Percentiles rank a stretch among this genome's conserved stretches.
Evolutionary conservation across 2,888 invertebrate genomes (phyloP).

Genomic region (Harpalus rufipes): DNA sequence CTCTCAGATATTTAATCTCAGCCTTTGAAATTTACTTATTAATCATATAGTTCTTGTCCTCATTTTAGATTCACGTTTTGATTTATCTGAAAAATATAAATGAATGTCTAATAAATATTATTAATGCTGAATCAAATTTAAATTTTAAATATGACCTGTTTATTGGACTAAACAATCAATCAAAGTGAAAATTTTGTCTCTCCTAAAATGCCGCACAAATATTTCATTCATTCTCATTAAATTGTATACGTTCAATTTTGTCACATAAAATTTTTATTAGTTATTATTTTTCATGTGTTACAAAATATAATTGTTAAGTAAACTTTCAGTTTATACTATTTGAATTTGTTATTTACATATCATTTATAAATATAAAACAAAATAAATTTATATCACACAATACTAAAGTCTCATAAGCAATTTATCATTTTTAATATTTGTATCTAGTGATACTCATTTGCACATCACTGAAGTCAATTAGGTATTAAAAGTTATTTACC

Average conservation of each 20-base stretch:
- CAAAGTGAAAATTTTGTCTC: slow-evolving; percentile 3
- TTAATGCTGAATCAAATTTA: background rate
- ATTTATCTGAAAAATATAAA: background rate
- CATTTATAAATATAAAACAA: too few species aligned
- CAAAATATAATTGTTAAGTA: background rate
- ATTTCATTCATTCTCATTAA: background rate
- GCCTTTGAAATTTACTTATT: background rate
- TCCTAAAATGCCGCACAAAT: background rate
- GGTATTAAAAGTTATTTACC: too few species aligned
- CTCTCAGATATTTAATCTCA: too few species aligned
- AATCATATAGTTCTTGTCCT: background rate
- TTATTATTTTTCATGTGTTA: background rate
- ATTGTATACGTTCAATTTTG: background rate
- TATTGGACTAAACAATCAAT: slow-evolving; percentile 2
- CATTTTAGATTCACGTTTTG: background rate
- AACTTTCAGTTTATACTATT: background rate
- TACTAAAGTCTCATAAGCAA: too few species aligned
- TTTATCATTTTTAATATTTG: too few species aligned
- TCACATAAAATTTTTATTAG: background rate
- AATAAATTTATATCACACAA: too few species aligned
- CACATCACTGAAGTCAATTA: too few species aligned
- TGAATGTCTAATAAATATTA: slow-evolving; percentile 3
- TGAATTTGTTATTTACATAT: background rate
- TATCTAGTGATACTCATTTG: too few species aligned
- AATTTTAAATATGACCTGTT: slow-evolving; percentile 4